These are phyloP conservation scores for Pasiphila rectangulata DNA, from an alignment of 2,888 invertebrate species.

Conservation along the genomic window DNA sequence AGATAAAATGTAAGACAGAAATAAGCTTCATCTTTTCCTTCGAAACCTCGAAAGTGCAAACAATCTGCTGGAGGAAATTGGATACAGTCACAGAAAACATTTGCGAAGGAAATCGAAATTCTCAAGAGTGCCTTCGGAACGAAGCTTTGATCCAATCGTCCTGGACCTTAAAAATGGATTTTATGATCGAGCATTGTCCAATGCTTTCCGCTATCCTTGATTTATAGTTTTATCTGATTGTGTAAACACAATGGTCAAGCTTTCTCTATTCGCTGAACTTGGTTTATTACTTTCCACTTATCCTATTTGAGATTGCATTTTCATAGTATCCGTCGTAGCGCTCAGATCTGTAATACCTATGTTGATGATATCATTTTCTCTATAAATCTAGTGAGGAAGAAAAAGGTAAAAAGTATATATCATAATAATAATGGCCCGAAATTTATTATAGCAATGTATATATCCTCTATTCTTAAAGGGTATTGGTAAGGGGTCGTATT, in stretches of 20 bases:
- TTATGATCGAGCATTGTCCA: slow-evolving; percentile 16
- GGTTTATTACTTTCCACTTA: no score
- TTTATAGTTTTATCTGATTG: neutral
- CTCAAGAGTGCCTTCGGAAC: slow-evolving; percentile 35
- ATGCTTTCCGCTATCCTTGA: slow-evolving; percentile 10
- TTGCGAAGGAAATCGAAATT: slow-evolving; percentile 54
- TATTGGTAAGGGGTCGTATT: neutral
- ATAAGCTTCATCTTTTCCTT: slow-evolving; percentile 15
- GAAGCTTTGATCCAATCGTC: slow-evolving; percentile 19
- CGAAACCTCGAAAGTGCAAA: slow-evolving; percentile 49
- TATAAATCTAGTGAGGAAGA: no score
- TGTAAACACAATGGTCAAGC: neutral
- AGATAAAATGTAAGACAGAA: neutral
- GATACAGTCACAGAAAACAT: slow-evolving; percentile 46
- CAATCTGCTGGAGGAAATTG: slow-evolving; percentile 55
- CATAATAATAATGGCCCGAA: neutral
- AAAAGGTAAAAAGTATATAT: neutral
- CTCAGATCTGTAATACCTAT: no score
- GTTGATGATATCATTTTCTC: no score
- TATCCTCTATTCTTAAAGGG: neutral
- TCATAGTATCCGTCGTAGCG: no score
- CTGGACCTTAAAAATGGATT: slow-evolving; percentile 13
- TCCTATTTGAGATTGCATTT: no score
- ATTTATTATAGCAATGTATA: neutral
- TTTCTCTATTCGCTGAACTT: neutral